phyloP scores from a whole-genome alignment of 2,888 invertebrate species.

The Carpatolechia fugitivella region DNA sequence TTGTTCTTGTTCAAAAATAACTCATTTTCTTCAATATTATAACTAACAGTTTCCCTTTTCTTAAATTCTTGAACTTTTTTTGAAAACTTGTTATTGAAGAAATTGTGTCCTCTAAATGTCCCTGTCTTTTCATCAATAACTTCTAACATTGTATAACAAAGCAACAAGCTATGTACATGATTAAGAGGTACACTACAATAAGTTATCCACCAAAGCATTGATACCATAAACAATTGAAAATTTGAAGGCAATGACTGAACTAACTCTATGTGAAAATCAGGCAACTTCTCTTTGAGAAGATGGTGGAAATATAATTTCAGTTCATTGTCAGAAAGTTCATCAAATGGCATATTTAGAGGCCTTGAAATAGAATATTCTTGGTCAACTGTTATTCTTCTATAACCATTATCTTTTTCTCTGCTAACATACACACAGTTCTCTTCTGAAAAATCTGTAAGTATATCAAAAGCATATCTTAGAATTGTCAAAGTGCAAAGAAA shows the following conservation, averaged over 20 bases:
- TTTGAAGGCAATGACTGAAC: conserved; percentile 72
- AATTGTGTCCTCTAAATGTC: conserved; percentile 64
- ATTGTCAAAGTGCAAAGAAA: conserved; percentile 81
- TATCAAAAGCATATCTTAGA: conserved; percentile 78
- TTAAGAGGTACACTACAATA: conserved; percentile 58
- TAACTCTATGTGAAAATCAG: conserved; percentile 45
- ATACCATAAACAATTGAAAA: conserved; percentile 80
- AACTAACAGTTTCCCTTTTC: conserved; percentile 25
- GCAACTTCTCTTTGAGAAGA: conserved; percentile 67
- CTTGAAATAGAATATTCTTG: conserved; percentile 42
- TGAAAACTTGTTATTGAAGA: conserved; percentile 69
- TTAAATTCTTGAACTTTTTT: conserved; percentile 54
- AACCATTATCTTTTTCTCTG: conserved; percentile 50
- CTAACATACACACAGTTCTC: conserved; percentile 58
- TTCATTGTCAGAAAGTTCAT: conserved; percentile 45
- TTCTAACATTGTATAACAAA: conserved; percentile 79
- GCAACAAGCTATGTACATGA: conserved; percentile 78
- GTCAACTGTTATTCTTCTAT: conserved; percentile 48
- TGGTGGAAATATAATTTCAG: conserved; percentile 61
- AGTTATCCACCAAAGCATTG: conserved; percentile 80
- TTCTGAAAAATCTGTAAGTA: conserved; percentile 58
- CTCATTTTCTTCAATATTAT: conserved; percentile 34
- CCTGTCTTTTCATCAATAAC: conserved; percentile 80
- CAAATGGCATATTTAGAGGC: conserved; percentile 39
- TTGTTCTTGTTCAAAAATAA: conserved; percentile 67